Evolutionary conservation across 2,888 invertebrate genomes (phyloP), one percentile per base, ranked within the genome.

Genomic region (Lasioglossum calceatum): DNA sequence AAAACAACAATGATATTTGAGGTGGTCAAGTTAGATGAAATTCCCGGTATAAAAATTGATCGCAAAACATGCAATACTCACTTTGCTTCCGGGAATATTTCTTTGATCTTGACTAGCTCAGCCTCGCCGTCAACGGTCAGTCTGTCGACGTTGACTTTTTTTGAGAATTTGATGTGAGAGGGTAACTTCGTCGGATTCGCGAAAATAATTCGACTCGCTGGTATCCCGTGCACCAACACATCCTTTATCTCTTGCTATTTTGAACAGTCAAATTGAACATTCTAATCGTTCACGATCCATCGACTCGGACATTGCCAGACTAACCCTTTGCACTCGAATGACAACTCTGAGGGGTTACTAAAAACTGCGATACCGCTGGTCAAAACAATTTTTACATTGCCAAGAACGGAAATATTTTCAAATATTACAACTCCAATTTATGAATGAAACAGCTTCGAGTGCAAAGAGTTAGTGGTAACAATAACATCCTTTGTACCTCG

Each of bases 111-210:
- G 87, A 95, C 91, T 27, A 97, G 95, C 91, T 97, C 97, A 12
- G 93, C 93, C 91, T 96, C 96, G 91, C 96, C 96, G 91, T 97
- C 97, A 88, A 96, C 96, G 7, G 97, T 97, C 96, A 96, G 96
- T 85, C 95, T 93, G 23, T 93, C 89, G 4, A 97, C 96, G 14
- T 96, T 95, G 61, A 95, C 92, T 89, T 95, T 95, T 71, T 95
- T 95, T 7, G 97, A 96, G 91, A 96, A 96, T 82, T 94, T 94
- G 81, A 97, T 95, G 93, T 96, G 96, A 44, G 96, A 96, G 1
- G 93, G 92, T 85, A 95, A 95, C 93, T 97, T 97, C 88, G 96
- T 96, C 1, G 97, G 96, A 93, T 97, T 96, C 61, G 97, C 97
- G 91, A 96, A 97, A 88, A 97, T 96, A 76, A 97, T 96, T 58